Evolutionary conservation across 2,888 invertebrate genomes (phyloP), one percentile per base, ranked within the genome.

Genomic region (Campopleginae sp.): DNA sequence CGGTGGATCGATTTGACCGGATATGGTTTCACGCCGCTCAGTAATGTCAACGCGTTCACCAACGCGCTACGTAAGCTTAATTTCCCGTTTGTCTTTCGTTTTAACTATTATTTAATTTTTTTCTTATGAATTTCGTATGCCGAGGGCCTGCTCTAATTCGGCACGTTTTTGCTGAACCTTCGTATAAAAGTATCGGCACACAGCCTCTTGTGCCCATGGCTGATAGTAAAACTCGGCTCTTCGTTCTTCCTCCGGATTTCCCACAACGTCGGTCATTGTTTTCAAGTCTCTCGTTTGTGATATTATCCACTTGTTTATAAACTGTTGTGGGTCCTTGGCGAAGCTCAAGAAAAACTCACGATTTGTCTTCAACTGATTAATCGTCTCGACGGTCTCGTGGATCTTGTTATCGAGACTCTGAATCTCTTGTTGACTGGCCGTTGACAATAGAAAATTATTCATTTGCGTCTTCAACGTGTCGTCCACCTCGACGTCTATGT

Each of bases 401-500:
- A 99, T 99, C 95, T 98, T 99, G 85, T 97, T 96, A 94, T 99
- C 99, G 84, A 99, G 95, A 10, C 97, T 97, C 94, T 98, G 98
- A 89, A 99, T 99, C 94, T 99, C 99, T 93, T 99, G 98, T 94
- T 99, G 99, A 94, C 98, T 98, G 88, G 98, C 98, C 14, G 99
- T 99, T 87, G 98, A 98, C 90, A 98, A 95, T 88, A 99, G 95
- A 94, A 99, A 99, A 92, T 96, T 98, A 94, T 98, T 99, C 99
- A 99, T 99, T 95, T 99, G 99, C 76, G 98, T 96, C 94, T 99
- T 99, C 75, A 99, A 95, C 2, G 98, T 98, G 93, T 99, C 99
- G 92, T 99, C 99, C 71, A 99, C 97, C 95, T 99, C 99, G 0
- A 99, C 99, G 94, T 99, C 99, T 93, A 99, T 99, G 94, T 99